Evolutionary conservation across 2,113 vertebrate genomes (phyloP).

Genomic region (Trachemys scripta): DNA sequence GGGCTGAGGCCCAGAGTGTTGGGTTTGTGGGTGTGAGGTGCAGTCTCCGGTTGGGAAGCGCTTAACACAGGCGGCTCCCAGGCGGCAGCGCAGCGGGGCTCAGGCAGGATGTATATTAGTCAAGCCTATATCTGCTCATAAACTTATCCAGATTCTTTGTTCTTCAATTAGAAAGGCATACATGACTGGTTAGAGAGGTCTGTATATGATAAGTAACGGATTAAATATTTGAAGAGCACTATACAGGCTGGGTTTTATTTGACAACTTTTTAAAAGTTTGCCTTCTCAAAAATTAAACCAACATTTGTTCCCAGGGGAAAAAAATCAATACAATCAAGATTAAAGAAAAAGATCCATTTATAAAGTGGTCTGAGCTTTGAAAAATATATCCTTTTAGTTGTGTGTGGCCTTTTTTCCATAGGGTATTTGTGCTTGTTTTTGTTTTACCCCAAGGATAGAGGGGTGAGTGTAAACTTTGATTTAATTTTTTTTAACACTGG

Average conservation of each 20-base stretch:
- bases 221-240: neutral
- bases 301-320: neutral
- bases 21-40: too few species aligned
- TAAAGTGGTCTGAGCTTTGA: neutral
- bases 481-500: neutral
- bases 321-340: slow-evolving; percentile 5
- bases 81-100: too few species aligned
- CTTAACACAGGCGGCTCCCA: too few species aligned
- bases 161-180: neutral
- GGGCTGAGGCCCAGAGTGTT: too few species aligned
- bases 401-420: neutral
- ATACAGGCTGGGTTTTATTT: neutral
- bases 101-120: neutral
- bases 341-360: neutral
- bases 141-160: neutral
- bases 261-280: neutral
- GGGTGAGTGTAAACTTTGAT: neutral
- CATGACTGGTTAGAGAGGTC: neutral
- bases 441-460: neutral
- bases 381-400: neutral
- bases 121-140: neutral
- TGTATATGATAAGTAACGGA: neutral
- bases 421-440: neutral
- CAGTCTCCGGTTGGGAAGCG: fast-evolving
- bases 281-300: neutral